Conservation (phyloP, 2,797 vertebrate species). For the Poecilia gillii region DNA sequence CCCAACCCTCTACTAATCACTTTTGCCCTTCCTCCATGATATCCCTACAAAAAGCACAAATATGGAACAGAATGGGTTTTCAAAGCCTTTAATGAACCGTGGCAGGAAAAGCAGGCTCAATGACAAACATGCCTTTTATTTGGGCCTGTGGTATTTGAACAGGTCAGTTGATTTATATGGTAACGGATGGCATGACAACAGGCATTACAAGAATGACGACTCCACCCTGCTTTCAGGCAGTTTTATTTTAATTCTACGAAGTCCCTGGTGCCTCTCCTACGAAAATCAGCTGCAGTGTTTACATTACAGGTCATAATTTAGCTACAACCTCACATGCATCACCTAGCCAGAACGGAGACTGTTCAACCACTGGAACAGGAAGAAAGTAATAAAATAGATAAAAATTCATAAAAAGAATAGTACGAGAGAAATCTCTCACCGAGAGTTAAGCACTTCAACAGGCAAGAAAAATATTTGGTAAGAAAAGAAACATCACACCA, state of each 20-base stretch:
- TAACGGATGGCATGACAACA: constrained; percentile 33
- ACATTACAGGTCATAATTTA: not conserved
- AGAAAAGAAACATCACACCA: not conserved
- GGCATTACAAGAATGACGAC: constrained; percentile 56
- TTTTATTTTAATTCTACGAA: constrained; percentile 24
- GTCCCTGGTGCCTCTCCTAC: constrained; percentile 29
- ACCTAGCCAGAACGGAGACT: not conserved
- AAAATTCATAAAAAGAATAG: not conserved
- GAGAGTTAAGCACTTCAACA: not conserved
- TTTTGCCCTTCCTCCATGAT: not conserved
- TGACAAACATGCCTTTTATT: constrained; percentile 1
- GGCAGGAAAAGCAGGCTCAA: not conserved
- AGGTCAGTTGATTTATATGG: constrained; percentile 14
- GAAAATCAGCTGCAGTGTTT: constrained; percentile 1
- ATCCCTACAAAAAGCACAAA: not conserved
- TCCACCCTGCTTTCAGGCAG: constrained; percentile 45
- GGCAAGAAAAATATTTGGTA: not conserved
- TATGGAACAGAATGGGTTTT: not conserved
- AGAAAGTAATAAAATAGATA: not conserved
- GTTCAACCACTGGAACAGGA: not conserved
- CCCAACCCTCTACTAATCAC: not conserved
- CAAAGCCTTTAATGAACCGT: not conserved
- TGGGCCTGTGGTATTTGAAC: constrained; percentile 51
- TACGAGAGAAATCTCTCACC: not conserved
- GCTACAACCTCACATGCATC: not conserved